phyloP scores from a whole-genome alignment of 2,888 invertebrate species.

The Spodoptera exigua region DNA sequence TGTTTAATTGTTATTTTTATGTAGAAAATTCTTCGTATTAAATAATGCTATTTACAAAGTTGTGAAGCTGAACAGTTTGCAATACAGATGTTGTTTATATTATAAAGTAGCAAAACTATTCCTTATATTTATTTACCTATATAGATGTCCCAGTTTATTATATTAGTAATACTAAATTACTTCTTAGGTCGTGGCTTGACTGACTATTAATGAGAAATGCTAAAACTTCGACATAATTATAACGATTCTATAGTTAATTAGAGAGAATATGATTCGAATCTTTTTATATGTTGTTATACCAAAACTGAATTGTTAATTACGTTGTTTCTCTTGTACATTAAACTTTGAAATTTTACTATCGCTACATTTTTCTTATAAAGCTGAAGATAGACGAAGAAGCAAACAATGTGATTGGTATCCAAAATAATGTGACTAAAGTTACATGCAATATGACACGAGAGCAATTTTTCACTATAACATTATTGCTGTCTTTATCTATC shows the following conservation, averaged over 20 bases:
- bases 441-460: too few relatives aligned
- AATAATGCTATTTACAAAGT: constrained; percentile 39
- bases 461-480: too few relatives aligned
- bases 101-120: constrained; percentile 52
- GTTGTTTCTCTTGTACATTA: too few relatives aligned
- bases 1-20: constrained; percentile 38
- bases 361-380: too few relatives aligned
- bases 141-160: constrained; percentile 54
- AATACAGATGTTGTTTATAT: constrained; percentile 47
- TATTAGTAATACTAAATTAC: constrained; percentile 55
- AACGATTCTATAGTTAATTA: constrained; percentile 65
- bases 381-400: too few relatives aligned
- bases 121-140: constrained; percentile 51
- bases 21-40: constrained; percentile 40
- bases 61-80: constrained; percentile 39
- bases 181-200: constrained; percentile 70
- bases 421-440: too few relatives aligned
- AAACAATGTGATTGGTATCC: too few relatives aligned
- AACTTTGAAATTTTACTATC: too few relatives aligned
- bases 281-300: constrained; percentile 79
- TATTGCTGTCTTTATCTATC: too few relatives aligned
- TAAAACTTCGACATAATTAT: constrained; percentile 61
- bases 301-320: constrained; percentile 69
- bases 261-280: constrained; percentile 80
- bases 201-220: constrained; percentile 67